Base-by-base conservation (phyloP, 2,797 vertebrate species). In the Momotus momota region DNA sequence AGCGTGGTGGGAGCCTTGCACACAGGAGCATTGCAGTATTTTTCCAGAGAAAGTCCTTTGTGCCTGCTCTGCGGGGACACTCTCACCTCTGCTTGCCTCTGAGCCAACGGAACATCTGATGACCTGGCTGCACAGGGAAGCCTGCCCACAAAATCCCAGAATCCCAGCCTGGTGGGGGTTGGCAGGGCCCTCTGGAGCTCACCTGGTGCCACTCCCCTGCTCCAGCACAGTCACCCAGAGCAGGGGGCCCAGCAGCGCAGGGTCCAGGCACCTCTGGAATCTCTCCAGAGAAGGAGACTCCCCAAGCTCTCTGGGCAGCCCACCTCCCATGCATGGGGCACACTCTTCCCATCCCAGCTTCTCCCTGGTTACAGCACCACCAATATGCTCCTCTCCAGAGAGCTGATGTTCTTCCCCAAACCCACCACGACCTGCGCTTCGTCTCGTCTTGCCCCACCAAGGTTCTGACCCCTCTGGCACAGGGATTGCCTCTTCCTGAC, bases 371-470 rank as follows among this genome's bases (percentile, higher is more conserved):
- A 21, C 52, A 23, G 15, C 48, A 60, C 20, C 11, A 10, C n/a
- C 1, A 1, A 6, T 0, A 0, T 6, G 17, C 1, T 75, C 11
- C 25, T 31, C 58, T 51, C 64, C 35, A 33, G 10, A 23, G 14
- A 4, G 12, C n/a, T 0, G 0, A 1, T 1, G 0, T 48, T 60
- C n/a, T 12, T 62, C 31, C 40, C 57, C 15, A 66, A 46, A 29
- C 2, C 66, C 62, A 5, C 31, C 0, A 0, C 31, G 27, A 14
- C 46, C n/a, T 3, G 2, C 2, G 3, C 65, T 75, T 38, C 33
- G 23, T 8, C 66, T 38, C 9, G 0, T 45, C 93, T 82, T 82
- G 51, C 54, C 81, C 61, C 52, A 20, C 7, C 0, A 1, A 57
- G 81, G 64, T 20, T 4, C 3, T 12, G 41, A 38, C 22, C 74